These are phyloP conservation scores for Lochmaea capreae DNA, from an alignment of 2,888 invertebrate genomes.

Conservation along the genomic window DNA sequence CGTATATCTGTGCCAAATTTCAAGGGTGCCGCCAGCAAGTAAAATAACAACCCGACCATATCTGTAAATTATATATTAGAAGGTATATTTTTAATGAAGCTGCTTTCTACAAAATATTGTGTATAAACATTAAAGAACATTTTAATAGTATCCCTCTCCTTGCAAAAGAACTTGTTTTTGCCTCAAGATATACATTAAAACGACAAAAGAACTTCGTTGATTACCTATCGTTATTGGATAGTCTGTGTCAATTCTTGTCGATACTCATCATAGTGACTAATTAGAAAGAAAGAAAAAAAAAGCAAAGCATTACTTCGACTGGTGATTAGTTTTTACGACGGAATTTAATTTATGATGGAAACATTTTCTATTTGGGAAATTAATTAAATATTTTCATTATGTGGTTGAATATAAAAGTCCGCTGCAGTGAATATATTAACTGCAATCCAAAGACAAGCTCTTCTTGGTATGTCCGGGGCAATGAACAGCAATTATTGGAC, in stretches of 20 bases:
- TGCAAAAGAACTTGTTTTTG: conserved; percentile 1
- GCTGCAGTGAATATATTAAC: too few species aligned
- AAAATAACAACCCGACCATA: too few species aligned
- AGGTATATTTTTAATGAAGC: too few species aligned
- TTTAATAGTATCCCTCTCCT: background rate
- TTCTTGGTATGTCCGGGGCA: too few species aligned
- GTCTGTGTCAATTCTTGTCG: background rate
- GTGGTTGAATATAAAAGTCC: too few species aligned
- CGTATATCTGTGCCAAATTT: too few species aligned
- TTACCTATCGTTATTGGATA: background rate
- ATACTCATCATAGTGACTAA: background rate
- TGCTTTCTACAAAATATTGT: too few species aligned
- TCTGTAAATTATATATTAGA: too few species aligned
- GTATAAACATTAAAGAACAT: background rate
- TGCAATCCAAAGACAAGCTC: too few species aligned
- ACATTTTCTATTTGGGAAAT: background rate
- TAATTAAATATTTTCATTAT: too few species aligned
- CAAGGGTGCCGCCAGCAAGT: too few species aligned
- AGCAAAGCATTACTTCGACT: background rate
- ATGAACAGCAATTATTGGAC: too few species aligned
- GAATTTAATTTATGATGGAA: background rate
- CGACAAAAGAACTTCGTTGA: background rate
- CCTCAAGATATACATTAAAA: conserved; percentile 4
- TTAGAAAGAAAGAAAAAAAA: conserved; percentile 1
- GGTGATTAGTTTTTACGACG: background rate